Evolutionary conservation across 2,888 invertebrate genomes (phyloP), one percentile per base, ranked within the genome.

Genomic region (Perdita meconis): DNA sequence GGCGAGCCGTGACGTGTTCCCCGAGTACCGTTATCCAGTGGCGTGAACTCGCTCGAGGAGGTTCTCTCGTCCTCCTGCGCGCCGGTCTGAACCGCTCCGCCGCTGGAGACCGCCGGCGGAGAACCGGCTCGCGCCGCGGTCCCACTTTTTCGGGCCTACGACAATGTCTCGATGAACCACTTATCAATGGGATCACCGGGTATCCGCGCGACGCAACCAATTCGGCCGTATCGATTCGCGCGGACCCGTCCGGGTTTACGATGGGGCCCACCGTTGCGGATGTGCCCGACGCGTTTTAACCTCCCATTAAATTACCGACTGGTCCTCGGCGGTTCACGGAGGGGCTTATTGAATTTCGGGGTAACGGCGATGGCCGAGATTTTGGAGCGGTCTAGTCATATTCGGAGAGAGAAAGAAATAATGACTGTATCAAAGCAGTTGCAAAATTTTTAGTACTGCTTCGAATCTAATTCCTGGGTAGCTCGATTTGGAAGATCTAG

Each of bases 161-260:
- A 89, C 90, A 90, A 89, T 90, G 89, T 77, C 75, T 70, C 78
- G 68, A 86, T 89, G 89, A 83, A 82, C 90, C 85, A 90, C 91
- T 90, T 90, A 90, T 90, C 91, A 91, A 91, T 91, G 90, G 86
- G 91, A 91, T 88, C 89, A 91, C 86, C 88, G 88, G 89, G 86
- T 86, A 88, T 86, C 80, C 84, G 84, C 73, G 77, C 84, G 84
- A 73, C 78, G 78, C 85, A 85, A 85, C 85, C 83, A 87, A 90
- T 90, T 90, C 88, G 87, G 83, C 83, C 80, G 76, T 75, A 74
- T 66, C 81, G 82, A 81, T 80, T 85, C 61, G 65, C 61, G 50
- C 56, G 47, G 47, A 34, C 42, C 60, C 72, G 56, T 81, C 74
- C 64, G 44, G 72, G 70, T 75, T 74, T 67, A 40, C 74, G 57